These are phyloP conservation scores for Porphyrio hochstetteri DNA, from an alignment of 2,113 vertebrate genomes.

Conservation along the genomic window DNA sequence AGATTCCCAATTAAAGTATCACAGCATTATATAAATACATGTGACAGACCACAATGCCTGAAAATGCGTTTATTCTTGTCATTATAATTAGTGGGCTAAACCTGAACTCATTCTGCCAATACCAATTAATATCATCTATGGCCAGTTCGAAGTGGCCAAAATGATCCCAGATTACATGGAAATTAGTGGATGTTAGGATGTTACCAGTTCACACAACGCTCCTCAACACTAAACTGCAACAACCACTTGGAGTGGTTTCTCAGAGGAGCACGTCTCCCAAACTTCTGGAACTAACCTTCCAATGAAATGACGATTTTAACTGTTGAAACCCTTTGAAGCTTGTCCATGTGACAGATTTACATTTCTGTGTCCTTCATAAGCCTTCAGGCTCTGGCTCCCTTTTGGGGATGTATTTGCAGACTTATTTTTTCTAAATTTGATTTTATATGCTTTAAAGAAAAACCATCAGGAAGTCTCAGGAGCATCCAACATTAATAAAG, in stretches of 20 bases:
- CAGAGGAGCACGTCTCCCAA: neutral
- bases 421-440: accelerated
- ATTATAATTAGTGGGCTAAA: slow-evolving; percentile 14
- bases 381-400: neutral
- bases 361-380: neutral
- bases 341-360: neutral
- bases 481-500: neutral
- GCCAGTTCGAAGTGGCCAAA: neutral
- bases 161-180: neutral
- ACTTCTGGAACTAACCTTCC: neutral
- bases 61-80: slow-evolving; percentile 29
- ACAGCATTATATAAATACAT: neutral
- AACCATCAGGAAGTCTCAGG: neutral
- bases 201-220: neutral
- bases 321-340: neutral
- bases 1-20: slow-evolving; percentile 34
- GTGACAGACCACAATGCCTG: neutral
- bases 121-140: neutral
- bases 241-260: neutral
- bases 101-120: slow-evolving; percentile 58
- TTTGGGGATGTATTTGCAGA: neutral
- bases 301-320: neutral
- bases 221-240: neutral
- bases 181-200: neutral
- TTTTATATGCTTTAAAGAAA: neutral